Evolutionary conservation across 2,113 vertebrate genomes (phyloP).

Genomic region (Cyprinodon variegatus): DNA sequence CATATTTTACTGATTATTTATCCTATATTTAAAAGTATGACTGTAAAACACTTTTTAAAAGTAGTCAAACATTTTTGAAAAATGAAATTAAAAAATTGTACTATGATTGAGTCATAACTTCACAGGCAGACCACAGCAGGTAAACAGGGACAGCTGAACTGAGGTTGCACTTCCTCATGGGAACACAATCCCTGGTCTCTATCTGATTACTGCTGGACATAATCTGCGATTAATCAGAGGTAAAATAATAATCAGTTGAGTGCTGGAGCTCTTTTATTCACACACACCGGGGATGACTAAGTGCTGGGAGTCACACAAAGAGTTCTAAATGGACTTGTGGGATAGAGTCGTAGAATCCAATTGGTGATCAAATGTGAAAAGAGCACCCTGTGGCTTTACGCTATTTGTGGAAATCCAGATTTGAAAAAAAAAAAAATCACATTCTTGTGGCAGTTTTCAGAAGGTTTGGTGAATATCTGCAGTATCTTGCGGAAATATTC

Average conservation of each 20-base stretch:
- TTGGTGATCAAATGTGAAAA: conserved; percentile 5
- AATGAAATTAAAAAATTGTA: not conserved
- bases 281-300: conserved; percentile 42
- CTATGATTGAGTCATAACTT: not conserved
- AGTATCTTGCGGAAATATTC: too few species aligned
- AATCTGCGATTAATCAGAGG: conserved; percentile 5
- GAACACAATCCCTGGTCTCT: conserved; percentile 1
- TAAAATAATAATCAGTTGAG: conserved; percentile 30
- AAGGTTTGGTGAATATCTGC: not conserved
- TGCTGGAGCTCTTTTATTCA: conserved; percentile 15
- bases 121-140: not conserved
- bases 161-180: not conserved
- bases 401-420: not conserved
- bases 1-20: too few species aligned
- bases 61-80: not conserved
- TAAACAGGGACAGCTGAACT: conserved; percentile 2
- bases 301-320: conserved; percentile 58
- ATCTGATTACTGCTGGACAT: not conserved
- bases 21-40: not conserved
- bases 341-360: conserved; percentile 15
- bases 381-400: conserved; percentile 18
- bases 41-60: not conserved
- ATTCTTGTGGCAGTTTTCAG: not conserved
- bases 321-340: conserved; percentile 49
- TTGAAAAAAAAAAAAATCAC: conserved; percentile 20